Base-by-base conservation (phyloP, 2,888 invertebrate species). In the Quadroppia sp. region DNA sequence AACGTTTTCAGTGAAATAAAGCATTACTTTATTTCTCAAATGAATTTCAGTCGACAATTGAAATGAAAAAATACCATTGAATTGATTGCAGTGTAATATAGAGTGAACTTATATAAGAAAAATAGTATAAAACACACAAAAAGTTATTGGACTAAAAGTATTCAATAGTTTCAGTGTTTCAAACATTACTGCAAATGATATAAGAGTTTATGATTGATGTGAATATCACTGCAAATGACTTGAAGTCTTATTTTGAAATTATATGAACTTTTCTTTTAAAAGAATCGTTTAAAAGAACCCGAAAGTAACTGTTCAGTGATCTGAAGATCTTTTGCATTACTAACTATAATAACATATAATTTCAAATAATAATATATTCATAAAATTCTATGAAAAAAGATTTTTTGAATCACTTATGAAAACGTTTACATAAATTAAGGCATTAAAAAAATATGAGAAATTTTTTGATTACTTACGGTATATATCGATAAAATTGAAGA, bases 161-260 rank as follows among this genome's bases (percentile, higher is more conserved):
- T 50, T 50, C 6, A 50, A 50, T 50, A 50, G 50, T 20, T 50
- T 50, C 6, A 50, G 45, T 45, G 13, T 45, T 17, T 45, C n/a
- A 23, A 50, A 45, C 45, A 20, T 3, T 28, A 30, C 59, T 59
- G 59, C 59, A 59, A 59, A 30, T 59, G 59, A 59, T 59, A 59
- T 59, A 30, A 59, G 28, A 30, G 15, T 59, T 30, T 59, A 59
- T 59, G 59, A 59, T 59, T 59, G 28, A 59, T 59, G 59, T 59
- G 59, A 32, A 59, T 59, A 15, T 30, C 59, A 59, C 59, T 59
- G 59, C 32, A 59, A 59, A 59, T 15, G 59, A 59, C 59, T 59
- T 59, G 11, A 30, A 59, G 59, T 59, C n/a, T 50, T 53, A 53
- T 15, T 32, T 59, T 56, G 28, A 59, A 32, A 59, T 59, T 59